Percentiles rank a stretch among this genome's conserved stretches.
phyloP scores from a whole-genome alignment of 1,140 invertebrate genomes.

The Leptinotarsa defecta region DNA sequence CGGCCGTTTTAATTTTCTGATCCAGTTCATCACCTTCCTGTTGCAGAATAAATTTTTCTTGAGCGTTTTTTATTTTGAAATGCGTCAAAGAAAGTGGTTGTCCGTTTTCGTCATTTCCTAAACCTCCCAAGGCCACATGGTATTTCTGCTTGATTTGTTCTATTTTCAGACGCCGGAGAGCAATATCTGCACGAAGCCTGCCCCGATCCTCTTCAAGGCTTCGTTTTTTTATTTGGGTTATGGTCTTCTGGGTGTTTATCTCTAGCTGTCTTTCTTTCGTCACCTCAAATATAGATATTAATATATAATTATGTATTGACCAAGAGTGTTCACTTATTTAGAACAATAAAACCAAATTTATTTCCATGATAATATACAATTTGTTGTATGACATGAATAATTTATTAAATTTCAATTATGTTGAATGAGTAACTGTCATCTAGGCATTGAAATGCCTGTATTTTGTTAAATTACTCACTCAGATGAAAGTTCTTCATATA shows the following conservation, averaged over 20 bases:
- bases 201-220: conserved; percentile 63
- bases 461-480: too few relatives aligned
- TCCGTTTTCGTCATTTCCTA: conserved; percentile 65
- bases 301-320: background rate
- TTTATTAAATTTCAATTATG: too few relatives aligned
- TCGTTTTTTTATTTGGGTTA: conserved; percentile 63
- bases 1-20: conserved; percentile 66
- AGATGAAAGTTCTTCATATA: too few relatives aligned
- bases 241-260: conserved; percentile 64
- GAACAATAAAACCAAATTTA: too few relatives aligned
- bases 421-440: too few relatives aligned
- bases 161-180: conserved; percentile 62
- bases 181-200: conserved; percentile 61
- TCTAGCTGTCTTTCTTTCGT: conserved; percentile 68
- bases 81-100: conserved; percentile 65
- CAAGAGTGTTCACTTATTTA: too few relatives aligned
- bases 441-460: too few relatives aligned
- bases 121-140: conserved; percentile 37
- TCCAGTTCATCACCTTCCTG: conserved; percentile 73
- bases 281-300: conserved; percentile 55
- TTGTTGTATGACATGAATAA: too few relatives aligned
- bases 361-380: too few relatives aligned
- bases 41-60: conserved; percentile 70
- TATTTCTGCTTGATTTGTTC: conserved; percentile 64
- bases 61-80: conserved; percentile 71